Evolutionary conservation across 2,888 invertebrate species (phyloP).

Genomic region (Phlogophora meticulosa): DNA sequence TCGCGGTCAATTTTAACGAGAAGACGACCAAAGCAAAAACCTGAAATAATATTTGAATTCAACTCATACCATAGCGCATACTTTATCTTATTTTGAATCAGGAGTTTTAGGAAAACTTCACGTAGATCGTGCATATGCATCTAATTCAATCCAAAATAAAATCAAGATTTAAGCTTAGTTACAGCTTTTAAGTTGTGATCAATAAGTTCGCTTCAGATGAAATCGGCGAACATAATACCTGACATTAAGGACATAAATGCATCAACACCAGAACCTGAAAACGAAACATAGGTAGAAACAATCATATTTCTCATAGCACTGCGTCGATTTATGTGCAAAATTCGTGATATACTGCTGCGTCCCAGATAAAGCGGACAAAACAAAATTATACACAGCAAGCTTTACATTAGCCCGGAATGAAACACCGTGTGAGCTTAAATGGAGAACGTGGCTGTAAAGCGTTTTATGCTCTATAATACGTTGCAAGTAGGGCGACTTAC

Average conservation of each 20-base stretch:
- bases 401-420: slow-evolving; percentile 75
- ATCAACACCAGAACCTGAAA: slow-evolving; percentile 31
- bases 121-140: not conserved
- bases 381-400: slow-evolving; percentile 77
- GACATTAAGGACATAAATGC: slow-evolving; percentile 40
- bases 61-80: slow-evolving; percentile 2
- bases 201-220: slow-evolving; percentile 19
- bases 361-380: slow-evolving; percentile 74
- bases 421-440: slow-evolving; percentile 80
- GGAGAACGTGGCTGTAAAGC: slow-evolving; percentile 75
- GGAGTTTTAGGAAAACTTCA: not conserved
- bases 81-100: not conserved
- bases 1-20: slow-evolving; percentile 72
- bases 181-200: slow-evolving; percentile 23
- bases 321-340: slow-evolving; percentile 66
- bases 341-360: slow-evolving; percentile 75
- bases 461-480: slow-evolving; percentile 83
- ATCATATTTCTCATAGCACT: slow-evolving; percentile 40
- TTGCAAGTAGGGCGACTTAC: slow-evolving; percentile 83
- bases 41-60: slow-evolving; percentile 26
- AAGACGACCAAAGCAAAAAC: slow-evolving; percentile 64
- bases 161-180: slow-evolving; percentile 20
- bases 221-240: slow-evolving; percentile 28
- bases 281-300: slow-evolving; percentile 46
- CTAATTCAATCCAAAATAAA: not conserved